Evolutionary conservation across 2,888 invertebrate species (phyloP).

Genomic region (Caenorhabditis auriculariae): DNA sequence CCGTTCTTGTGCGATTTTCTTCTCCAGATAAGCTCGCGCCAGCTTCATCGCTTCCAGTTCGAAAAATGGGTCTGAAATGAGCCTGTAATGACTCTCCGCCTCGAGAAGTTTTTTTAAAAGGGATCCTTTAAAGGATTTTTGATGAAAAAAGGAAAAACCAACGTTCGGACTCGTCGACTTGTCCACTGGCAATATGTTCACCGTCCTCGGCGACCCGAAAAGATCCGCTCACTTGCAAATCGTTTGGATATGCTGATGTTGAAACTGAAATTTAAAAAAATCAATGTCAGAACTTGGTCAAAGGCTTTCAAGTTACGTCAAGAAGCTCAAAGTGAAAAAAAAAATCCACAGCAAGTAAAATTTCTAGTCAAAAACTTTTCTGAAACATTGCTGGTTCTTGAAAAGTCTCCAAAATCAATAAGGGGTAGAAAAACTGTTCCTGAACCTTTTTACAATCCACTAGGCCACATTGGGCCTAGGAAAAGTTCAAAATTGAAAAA

Average conservation of each 20-base stretch:
- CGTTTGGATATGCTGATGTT: conserved; percentile 5
- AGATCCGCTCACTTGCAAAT: conserved; percentile 15
- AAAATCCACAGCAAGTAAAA: too few relatives aligned
- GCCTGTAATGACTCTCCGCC: too few relatives aligned
- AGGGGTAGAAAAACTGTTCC: too few relatives aligned
- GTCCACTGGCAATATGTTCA: conserved; percentile 7
- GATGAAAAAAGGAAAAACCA: neutral
- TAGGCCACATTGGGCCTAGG: too few relatives aligned
- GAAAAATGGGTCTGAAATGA: conserved; percentile 30
- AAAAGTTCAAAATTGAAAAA: too few relatives aligned
- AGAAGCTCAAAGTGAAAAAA: too few relatives aligned
- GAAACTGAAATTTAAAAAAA: conserved; percentile 1
- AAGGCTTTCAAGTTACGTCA: too few relatives aligned
- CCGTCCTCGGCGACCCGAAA: conserved; percentile 19
- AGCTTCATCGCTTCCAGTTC: conserved; percentile 30
- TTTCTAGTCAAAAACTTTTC: too few relatives aligned
- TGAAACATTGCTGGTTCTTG: too few relatives aligned
- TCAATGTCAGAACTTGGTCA: neutral
- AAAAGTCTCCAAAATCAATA: too few relatives aligned
- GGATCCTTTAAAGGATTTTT: neutral
- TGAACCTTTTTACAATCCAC: too few relatives aligned
- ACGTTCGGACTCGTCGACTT: conserved; percentile 8
- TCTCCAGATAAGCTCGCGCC: conserved; percentile 25
- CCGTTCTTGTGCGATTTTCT: conserved; percentile 22
- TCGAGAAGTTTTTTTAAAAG: neutral